Evolutionary conservation across 1,140 invertebrate genomes (phyloP), one percentile per base, ranked within the genome.

Genomic region (Pygmarrhopalites habei): DNA sequence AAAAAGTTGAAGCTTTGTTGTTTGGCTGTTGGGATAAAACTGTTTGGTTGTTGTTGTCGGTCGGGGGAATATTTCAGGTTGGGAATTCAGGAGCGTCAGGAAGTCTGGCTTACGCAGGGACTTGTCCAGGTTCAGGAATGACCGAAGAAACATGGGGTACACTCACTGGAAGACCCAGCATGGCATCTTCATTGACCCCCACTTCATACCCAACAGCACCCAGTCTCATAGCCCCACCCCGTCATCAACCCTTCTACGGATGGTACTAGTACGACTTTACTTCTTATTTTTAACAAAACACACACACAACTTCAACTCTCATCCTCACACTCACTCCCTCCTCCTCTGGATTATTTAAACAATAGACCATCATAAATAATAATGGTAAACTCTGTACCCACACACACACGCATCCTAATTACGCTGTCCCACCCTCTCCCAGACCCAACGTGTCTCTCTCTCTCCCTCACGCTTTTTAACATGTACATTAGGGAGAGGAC

Each of bases 241-340:
- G 64, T 30, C 64, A 65, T 57, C 64, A 65, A 49, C 28, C 58
- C 2, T 57, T 60, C 64, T 60, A 65, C 43, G 52, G 58, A 30
- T 65, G 64, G 64, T 65, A 65, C 53, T 65, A 61, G 56, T 29
- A 56, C 14, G 23, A 30, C 23, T 32, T 32, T n/a, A n/a, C n/a
- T n/a, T n/a, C n/a, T n/a, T n/a, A n/a, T n/a, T n/a, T n/a, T n/a
- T n/a, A n/a, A n/a, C n/a, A n/a, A n/a, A n/a, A n/a, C n/a, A n/a
- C n/a, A n/a, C n/a, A n/a, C n/a, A n/a, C n/a, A n/a, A n/a, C n/a
- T n/a, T n/a, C n/a, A n/a, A n/a, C n/a, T n/a, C n/a, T n/a, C n/a
- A n/a, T n/a, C n/a, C n/a, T n/a, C n/a, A n/a, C n/a, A n/a, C n/a
- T n/a, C n/a, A n/a, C n/a, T n/a, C n/a, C n/a, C n/a, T n/a, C n/a